These are phyloP conservation scores for Chydorus sphaericus DNA, from an alignment of 2,888 invertebrate species.

Conservation along the genomic window DNA sequence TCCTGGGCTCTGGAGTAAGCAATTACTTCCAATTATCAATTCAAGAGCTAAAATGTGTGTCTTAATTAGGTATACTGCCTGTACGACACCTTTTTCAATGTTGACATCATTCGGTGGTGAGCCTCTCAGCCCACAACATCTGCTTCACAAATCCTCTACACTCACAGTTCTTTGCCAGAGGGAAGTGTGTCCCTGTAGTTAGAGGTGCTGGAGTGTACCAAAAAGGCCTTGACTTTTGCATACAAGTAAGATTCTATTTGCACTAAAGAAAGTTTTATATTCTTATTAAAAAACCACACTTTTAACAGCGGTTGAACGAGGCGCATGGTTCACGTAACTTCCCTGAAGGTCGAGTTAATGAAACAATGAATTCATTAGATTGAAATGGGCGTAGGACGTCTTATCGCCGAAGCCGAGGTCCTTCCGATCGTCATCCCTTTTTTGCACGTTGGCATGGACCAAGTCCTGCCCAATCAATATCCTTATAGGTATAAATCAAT, in stretches of 20 bases:
- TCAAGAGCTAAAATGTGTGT: too few relatives aligned
- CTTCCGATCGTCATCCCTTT: slow-evolving; percentile 74
- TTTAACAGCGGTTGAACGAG: slow-evolving; percentile 54
- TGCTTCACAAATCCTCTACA: slow-evolving; percentile 80
- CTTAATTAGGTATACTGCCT: slow-evolving; percentile 41
- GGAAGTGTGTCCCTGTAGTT: slow-evolving; percentile 85
- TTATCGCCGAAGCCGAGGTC: slow-evolving; percentile 60
- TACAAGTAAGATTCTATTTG: too few relatives aligned
- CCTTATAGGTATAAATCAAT: too few relatives aligned
- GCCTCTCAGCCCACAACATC: slow-evolving; percentile 88
- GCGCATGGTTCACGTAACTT: slow-evolving; percentile 93
- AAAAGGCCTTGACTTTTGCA: slow-evolving; percentile 25
- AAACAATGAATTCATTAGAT: too few relatives aligned
- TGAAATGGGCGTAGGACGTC: slow-evolving; percentile 83
- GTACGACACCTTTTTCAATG: slow-evolving; percentile 46
- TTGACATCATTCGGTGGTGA: slow-evolving; percentile 75
- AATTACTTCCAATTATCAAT: not conserved
- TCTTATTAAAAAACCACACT: too few relatives aligned
- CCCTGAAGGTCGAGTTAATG: slow-evolving; percentile 92
- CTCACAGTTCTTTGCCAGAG: slow-evolving; percentile 79
- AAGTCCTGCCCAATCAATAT: slow-evolving; percentile 69
- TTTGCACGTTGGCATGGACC: slow-evolving; percentile 81
- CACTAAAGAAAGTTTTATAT: too few relatives aligned
- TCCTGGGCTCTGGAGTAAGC: slow-evolving; percentile 86
- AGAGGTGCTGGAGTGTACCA: slow-evolving; percentile 87